These are phyloP conservation scores for Xanthorhoe spadicearia DNA, from an alignment of 2,888 invertebrate species.

Conservation along the genomic window DNA sequence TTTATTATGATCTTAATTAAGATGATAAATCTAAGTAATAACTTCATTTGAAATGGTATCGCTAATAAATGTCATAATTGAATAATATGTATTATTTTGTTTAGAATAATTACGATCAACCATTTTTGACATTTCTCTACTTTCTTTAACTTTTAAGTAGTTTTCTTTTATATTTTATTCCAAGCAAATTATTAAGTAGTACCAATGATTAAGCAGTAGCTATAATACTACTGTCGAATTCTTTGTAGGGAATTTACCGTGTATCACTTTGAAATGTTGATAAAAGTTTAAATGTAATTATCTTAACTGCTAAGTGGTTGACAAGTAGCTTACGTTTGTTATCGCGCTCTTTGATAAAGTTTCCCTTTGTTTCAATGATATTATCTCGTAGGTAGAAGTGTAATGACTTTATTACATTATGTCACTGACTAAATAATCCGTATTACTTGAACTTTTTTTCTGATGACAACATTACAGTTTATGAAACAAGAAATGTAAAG, in stretches of 20 bases:
- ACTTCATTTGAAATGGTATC: background rate
- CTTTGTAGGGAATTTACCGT: background rate
- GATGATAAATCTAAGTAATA: background rate
- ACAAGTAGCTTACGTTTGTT: constrained; percentile 14
- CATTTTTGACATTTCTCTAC: too few species aligned
- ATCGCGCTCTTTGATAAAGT: constrained; percentile 13
- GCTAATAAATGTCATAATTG: too few species aligned
- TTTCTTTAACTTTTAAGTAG: too few species aligned
- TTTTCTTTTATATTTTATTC: too few species aligned
- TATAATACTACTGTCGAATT: background rate
- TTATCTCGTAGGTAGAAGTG: constrained; percentile 8
- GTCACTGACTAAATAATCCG: background rate
- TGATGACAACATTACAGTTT: too few species aligned
- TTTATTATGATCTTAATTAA: constrained; percentile 8
- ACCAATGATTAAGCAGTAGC: too few species aligned
- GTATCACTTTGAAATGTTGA: background rate
- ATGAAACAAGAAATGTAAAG: too few species aligned
- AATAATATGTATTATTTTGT: too few species aligned
- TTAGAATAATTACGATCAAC: too few species aligned
- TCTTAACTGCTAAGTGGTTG: constrained; percentile 6
- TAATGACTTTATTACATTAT: constrained; percentile 20
- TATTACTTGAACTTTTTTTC: constrained; percentile 2
- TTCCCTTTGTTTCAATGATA: constrained; percentile 9
- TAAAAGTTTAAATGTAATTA: background rate
- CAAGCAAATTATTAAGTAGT: too few species aligned